phyloP scores from a whole-genome alignment of 1,140 invertebrate species.

The Conus ventricosus region DNA sequence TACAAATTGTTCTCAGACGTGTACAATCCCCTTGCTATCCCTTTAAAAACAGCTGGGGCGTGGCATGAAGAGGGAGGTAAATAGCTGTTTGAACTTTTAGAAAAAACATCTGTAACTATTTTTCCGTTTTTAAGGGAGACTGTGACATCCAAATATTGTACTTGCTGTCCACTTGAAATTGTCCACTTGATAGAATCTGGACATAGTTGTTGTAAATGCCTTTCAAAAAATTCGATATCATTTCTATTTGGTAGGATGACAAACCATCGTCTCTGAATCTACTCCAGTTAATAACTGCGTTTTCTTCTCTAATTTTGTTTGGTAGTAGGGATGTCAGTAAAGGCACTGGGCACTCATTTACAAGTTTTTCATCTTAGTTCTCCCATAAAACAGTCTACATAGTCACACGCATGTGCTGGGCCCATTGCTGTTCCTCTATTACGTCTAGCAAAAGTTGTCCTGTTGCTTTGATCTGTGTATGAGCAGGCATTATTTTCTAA shows the following conservation, averaged over 20 bases:
- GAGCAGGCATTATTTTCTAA: background rate
- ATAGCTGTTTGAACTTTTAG: background rate
- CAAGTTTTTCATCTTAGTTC: background rate
- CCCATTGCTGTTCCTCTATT: background rate
- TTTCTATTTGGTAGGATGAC: background rate
- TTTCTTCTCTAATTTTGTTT: background rate
- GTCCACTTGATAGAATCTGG: background rate
- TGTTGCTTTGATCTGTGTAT: background rate
- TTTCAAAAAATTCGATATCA: background rate
- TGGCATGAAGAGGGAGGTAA: background rate
- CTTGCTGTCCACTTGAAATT: background rate
- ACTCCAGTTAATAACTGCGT: background rate
- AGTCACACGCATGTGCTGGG: background rate
- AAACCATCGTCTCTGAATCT: background rate
- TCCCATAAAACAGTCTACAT: background rate
- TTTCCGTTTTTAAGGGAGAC: background rate
- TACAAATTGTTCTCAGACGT: background rate
- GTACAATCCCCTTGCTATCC: background rate
- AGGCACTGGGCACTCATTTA: background rate
- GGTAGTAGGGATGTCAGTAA: background rate
- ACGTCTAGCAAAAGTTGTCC: background rate
- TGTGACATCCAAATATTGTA: background rate
- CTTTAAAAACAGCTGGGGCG: background rate
- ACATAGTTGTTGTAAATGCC: background rate
- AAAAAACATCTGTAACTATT: background rate